Base-by-base conservation (phyloP, 2,888 invertebrate genomes). In the Thera obeliscata region DNA sequence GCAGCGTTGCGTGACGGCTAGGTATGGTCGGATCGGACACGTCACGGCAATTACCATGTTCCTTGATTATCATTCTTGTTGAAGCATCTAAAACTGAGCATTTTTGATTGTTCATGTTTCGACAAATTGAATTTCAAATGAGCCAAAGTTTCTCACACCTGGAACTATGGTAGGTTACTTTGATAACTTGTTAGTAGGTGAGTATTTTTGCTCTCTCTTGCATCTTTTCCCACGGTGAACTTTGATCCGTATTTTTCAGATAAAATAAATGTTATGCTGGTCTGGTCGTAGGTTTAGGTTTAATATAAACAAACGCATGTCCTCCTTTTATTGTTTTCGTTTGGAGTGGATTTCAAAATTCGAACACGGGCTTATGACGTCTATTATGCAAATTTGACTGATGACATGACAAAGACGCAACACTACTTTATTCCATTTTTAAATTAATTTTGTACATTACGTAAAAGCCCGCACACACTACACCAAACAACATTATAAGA, bases 1-100 rank as follows among this genome's bases (percentile, higher is more conserved):
- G 73, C 88, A 80, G 75, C 87, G 87, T 87, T 83, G 89, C 92
- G 89, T 92, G 90, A 90, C 91, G 86, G 76, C 78, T 80, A 81
- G 79, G 83, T 81, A 81, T 77, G 77, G 78, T 78, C 69, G 72
- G 78, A 79, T 78, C 72, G 72, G 78, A 79, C 83, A 85, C 88
- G 90, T 89, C 87, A 90, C 80, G 85, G 79, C 81, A 86, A 89
- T 89, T 88, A 87, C 84, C 82, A 80, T 85, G 86, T 87, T 81
- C 82, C 81, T 82, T 82, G 82, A 84, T 84, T 84, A 85, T 83
- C 81, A 82, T 86, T 85, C 82, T 82, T 79, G 78, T 78, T 75
- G 78, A 76, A 80, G 78, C 78, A 80, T 82, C 83, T 80, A 79
- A 77, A 80, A 78, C 72, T 75, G 74, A 77, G 70, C 75, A 76